phyloP scores from a whole-genome alignment of 1,140 invertebrate genomes.

The Aplysia californica region DNA sequence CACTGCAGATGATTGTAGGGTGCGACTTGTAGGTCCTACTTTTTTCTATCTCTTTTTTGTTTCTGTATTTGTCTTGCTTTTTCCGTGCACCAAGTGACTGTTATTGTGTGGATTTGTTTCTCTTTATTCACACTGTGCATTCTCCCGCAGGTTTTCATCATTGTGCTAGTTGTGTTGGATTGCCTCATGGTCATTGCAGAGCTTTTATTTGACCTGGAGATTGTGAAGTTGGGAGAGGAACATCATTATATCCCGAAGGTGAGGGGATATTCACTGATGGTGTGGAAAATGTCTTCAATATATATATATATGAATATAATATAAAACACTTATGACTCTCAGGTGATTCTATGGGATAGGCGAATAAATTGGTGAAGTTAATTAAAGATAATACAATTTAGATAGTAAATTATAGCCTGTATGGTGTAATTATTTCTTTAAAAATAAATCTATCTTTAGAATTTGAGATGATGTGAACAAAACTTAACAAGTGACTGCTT shows the following conservation, averaged over 20 bases:
- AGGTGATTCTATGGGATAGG: too few species aligned
- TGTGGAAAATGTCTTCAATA: too few species aligned
- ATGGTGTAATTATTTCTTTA: too few species aligned
- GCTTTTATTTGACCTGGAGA: constrained; percentile 61
- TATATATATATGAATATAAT: too few species aligned
- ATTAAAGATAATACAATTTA: neutral
- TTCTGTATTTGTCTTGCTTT: neutral
- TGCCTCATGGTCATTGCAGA: constrained; percentile 62
- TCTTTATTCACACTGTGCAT: neutral
- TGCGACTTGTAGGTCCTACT: too few species aligned
- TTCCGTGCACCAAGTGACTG: neutral
- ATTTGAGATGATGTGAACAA: too few species aligned
- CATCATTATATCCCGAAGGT: constrained; percentile 32
- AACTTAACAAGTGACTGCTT: too few species aligned
- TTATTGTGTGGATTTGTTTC: neutral
- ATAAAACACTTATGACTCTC: too few species aligned
- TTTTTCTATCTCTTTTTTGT: neutral
- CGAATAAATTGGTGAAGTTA: too few species aligned
- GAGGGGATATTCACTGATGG: too few species aligned
- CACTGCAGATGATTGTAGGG: neutral
- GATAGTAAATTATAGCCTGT: neutral
- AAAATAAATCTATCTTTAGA: too few species aligned
- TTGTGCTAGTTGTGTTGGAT: constrained; percentile 63
- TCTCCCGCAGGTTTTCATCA: constrained; percentile 52
- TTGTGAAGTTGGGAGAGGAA: constrained; percentile 45